Conservation (phyloP, 2,888 invertebrate genomes). For the Drosophila fungiperda region DNA sequence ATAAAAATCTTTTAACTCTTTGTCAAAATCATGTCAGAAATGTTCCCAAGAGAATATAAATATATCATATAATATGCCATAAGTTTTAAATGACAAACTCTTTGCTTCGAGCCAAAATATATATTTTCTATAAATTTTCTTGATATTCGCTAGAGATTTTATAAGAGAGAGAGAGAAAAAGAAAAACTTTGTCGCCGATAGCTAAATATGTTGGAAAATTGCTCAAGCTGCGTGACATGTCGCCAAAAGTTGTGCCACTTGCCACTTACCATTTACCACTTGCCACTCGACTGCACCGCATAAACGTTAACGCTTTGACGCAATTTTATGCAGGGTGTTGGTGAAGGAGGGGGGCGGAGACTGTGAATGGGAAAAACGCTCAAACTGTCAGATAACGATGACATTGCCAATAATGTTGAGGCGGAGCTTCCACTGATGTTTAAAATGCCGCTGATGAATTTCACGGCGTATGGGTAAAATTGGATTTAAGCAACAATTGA, state of each 20-base stretch:
- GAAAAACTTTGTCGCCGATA: conserved; percentile 14
- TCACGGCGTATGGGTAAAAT: conserved; percentile 61
- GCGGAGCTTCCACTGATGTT: conserved; percentile 37
- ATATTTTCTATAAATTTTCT: conserved; percentile 3
- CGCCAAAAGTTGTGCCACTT: conserved; percentile 48
- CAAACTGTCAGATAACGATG: conserved; percentile 75
- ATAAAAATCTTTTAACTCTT: not conserved
- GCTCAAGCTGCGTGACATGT: conserved; percentile 60
- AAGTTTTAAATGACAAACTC: not conserved
- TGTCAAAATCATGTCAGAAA: not conserved
- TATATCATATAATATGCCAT: not conserved
- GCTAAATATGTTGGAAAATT: conserved; percentile 52
- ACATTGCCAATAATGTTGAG: conserved; percentile 70
- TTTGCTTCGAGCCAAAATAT: not conserved
- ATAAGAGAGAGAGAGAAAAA: conserved; percentile 1
- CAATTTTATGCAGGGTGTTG: conserved; percentile 25
- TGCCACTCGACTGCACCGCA: conserved; percentile 15
- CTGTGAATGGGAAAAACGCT: conserved; percentile 17
- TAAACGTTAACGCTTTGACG: conserved; percentile 67
- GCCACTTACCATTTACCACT: conserved; percentile 20
- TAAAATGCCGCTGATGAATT: conserved; percentile 68
- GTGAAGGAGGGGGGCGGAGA: too few relatives aligned
- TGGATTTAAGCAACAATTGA: conserved; percentile 79
- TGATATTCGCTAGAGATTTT: conserved; percentile 1
- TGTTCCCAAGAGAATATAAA: not conserved